Evolutionary conservation across 30 jellyfish, hydroid and myxozoan genomes (phyloP), one percentile per base, ranked within the genome.

Genomic region (Aurelia sp.): DNA sequence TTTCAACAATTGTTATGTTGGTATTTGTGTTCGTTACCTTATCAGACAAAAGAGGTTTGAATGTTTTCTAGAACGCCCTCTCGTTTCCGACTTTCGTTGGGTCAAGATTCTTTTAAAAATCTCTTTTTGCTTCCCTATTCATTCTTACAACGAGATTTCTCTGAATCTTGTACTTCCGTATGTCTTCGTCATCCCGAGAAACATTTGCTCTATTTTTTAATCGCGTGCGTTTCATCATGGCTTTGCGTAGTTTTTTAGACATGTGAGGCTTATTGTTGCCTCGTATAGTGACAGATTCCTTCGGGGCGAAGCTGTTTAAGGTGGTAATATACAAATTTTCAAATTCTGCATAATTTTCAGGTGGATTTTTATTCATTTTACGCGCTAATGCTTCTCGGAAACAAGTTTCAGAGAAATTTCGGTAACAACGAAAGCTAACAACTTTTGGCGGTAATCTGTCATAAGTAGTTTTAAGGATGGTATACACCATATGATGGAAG

Each of bases 401-500:
- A 27, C 2, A 27, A 27, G 33, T 27, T 27, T 27, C 33, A 27
- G 33, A 27, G 33, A 27, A 27, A 27, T 27, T 27, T 27, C 2
- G 33, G 33, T 27, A 27, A 27, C 2, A 27, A 2, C 33, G 33
- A 27, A 27, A 27, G 33, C 33, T 27, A 27, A 27, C 33, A 0
- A 27, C 33, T 27, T 27, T 27, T 27, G 33, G 33, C 33, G 33
- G 33, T 27, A 27, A 27, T 27, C 33, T 27, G 33, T 27, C 33
- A 27, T 27, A 30, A 33, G 74, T 75, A 31, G 86, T 74, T 55
- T 74, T 74, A 50, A 74, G 85, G 75, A 74, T 74, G 37, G 85
- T 53, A 31, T 75, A 75, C 62, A 75, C 76, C 74, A 75, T 20
- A 21, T 60, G 86, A 75, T 75, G 57, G 86, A 75, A 75, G 76